Evolutionary conservation across 1,140 invertebrate genomes (phyloP), one percentile per base, ranked within the genome.

Genomic region (Nymphalis io): DNA sequence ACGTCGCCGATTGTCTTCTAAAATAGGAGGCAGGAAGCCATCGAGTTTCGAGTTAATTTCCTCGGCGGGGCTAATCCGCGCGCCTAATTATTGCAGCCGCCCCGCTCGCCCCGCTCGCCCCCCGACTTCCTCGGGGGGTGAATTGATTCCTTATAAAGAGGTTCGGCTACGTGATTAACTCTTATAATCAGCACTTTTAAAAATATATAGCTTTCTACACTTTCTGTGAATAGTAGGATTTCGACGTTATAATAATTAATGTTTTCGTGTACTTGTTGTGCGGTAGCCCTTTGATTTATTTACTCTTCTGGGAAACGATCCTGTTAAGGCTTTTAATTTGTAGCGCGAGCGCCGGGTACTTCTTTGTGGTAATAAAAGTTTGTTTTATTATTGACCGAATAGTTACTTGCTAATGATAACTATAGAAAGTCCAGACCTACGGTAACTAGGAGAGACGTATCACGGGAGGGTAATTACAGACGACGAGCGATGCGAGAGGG

Each of bases 1-100:
- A 48, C 27, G 21, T 58, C 23, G 42, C 23, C 75, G 68, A 83
- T 85, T 81, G 81, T 79, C 78, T 75, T 82, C 74, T 83, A 81
- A 85, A 82, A 79, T 81, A 81, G 77, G 57, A 68, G 57, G 58
- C 60, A 51, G 68, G 63, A 72, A 67, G 70, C 69, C 68, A 64
- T 71, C 39, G 40, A 71, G 81, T 84, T 86, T 85, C 82, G 82
- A 88, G 82, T 89, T 87, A 88, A 89, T 89, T 87, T 89, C 68
- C 80, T 82, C 80, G 76, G 61, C 71, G 75, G 76, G 72, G 74
- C 81, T 87, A 89, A 89, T 88, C 85, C 84, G 70, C 74, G 78
- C 72, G 79, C 78, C 83, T 89, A 87, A 87, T 87, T 89, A 87
- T 82, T 81, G 76, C 74, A 74, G 44, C 76, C 75, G 55, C 72